Percentiles rank a stretch among this genome's conserved stretches.
Conservation (phyloP, 2,797 vertebrate species). For the Sebastes reedi region DNA sequence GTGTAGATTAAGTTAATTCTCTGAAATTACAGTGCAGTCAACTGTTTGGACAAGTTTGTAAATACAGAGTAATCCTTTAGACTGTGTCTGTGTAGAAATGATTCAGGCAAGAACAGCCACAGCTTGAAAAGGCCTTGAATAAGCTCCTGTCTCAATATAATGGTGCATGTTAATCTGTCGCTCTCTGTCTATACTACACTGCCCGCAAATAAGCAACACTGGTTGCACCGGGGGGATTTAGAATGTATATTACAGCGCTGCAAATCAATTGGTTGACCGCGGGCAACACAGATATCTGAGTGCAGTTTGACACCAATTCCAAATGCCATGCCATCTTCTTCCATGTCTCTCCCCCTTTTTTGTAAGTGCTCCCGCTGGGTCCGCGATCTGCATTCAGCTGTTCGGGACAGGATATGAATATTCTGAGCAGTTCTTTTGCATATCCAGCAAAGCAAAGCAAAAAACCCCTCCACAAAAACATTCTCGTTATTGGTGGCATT, state of each 20-base stretch:
- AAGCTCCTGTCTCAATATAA: conserved; percentile 51
- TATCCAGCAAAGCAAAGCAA: conserved; percentile 18
- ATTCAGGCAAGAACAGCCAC: conserved; percentile 52
- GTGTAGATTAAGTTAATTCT: conserved; percentile 47
- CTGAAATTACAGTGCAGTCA: conserved; percentile 37
- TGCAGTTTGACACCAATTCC: conserved; percentile 57
- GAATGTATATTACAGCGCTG: conserved; percentile 25
- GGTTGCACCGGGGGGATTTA: conserved; percentile 30
- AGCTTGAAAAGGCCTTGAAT: conserved; percentile 53
- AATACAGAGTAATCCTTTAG: conserved; percentile 50
- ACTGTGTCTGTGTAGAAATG: conserved; percentile 41
- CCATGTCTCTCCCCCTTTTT: conserved; percentile 29
- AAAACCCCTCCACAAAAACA: not conserved
- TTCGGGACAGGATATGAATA: conserved; percentile 66
- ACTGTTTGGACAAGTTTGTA: conserved; percentile 40
- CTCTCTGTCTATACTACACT: conserved; percentile 16
- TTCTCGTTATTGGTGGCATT: conserved; percentile 43
- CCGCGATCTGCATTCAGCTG: conserved; percentile 63
- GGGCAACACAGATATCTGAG: conserved; percentile 41
- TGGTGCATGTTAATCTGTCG: conserved; percentile 31
- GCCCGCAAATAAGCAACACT: conserved; percentile 32
- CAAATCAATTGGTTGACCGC: conserved; percentile 47
- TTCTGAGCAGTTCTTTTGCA: conserved; percentile 57
- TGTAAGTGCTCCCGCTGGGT: conserved; percentile 54
- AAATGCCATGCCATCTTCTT: conserved; percentile 53